Evolutionary conservation across 2,797 vertebrate species (phyloP).

Genomic region (Paguma larvata): DNA sequence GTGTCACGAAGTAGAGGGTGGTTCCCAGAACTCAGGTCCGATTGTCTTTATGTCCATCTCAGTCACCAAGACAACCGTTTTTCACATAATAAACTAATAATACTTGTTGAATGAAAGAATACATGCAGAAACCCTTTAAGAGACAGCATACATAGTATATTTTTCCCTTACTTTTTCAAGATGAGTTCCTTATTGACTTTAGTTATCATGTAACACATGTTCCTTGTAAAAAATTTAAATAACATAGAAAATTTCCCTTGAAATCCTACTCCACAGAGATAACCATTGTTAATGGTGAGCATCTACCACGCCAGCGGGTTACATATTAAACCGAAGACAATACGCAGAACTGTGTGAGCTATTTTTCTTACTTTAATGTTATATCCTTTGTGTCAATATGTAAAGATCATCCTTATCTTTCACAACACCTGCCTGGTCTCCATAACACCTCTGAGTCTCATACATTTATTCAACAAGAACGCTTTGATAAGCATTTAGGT

Average conservation of each 20-base stretch:
- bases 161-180: conserved; percentile 12
- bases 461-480: background rate
- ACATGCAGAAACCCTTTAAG: background rate
- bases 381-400: background rate
- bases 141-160: background rate
- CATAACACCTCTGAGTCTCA: background rate
- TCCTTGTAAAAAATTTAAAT: conserved; percentile 3
- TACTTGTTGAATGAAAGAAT: background rate
- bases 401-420: background rate
- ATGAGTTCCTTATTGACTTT: background rate
- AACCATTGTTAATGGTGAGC: background rate
- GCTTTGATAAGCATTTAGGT: background rate
- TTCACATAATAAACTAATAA: background rate
- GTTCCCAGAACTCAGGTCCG: background rate
- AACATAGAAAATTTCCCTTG: conserved; percentile 3
- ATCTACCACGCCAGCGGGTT: background rate
- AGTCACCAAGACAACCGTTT: background rate
- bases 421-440: background rate
- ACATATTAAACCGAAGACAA: background rate
- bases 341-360: background rate
- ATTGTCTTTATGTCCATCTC: background rate
- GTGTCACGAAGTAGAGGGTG: background rate
- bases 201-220: background rate
- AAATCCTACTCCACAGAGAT: background rate
- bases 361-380: background rate